Evolutionary conservation across 1,140 invertebrate species (phyloP).

Genomic region (Panagrolaimus sp.): DNA sequence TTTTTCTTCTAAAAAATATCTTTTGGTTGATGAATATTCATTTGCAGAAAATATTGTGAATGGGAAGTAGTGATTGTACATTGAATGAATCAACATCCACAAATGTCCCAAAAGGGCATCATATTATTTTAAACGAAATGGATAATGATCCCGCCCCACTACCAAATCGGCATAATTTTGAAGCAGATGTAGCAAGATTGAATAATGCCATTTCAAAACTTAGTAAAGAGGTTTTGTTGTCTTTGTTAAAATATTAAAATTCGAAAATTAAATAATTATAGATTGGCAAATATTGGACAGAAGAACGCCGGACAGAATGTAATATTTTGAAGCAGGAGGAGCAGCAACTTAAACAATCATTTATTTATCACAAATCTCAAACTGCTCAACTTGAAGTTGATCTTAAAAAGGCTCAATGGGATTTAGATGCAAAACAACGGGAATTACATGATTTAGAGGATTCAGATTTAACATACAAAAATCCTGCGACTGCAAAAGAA

Average conservation of each 20-base stretch:
- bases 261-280: background rate
- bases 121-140: too few species aligned
- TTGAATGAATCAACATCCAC: too few species aligned
- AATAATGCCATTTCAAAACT: constrained; percentile 15
- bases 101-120: too few species aligned
- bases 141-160: background rate
- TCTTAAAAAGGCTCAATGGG: background rate
- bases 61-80: too few species aligned
- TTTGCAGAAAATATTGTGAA: too few species aligned
- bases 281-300: constrained; percentile 16
- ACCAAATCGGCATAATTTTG: constrained; percentile 19
- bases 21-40: too few species aligned
- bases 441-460: background rate
- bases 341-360: background rate
- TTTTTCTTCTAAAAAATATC: too few species aligned
- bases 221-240: constrained; percentile 9
- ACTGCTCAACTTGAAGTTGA: background rate
- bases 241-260: background rate
- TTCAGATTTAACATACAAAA: constrained; percentile 13
- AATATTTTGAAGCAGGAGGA: background rate
- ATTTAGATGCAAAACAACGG: constrained; percentile 6
- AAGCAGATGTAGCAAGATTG: constrained; percentile 10
- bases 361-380: background rate
- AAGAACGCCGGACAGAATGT: constrained; percentile 5
- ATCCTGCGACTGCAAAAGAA: background rate